Base-by-base conservation (phyloP, 2,113 vertebrate species). In the Neofelis nebulosa region DNA sequence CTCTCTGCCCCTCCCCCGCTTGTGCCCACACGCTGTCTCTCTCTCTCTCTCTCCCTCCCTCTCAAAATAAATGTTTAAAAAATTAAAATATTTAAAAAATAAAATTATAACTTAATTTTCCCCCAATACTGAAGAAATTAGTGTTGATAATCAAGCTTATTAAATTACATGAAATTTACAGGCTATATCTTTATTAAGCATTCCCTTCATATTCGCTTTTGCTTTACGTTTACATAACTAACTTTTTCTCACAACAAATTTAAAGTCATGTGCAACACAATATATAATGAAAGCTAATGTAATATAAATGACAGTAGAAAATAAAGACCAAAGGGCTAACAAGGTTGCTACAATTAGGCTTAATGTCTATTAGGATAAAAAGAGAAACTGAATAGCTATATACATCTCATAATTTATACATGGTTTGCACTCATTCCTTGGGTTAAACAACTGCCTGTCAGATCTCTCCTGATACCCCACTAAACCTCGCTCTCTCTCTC, bases 81-180 rank as follows among this genome's bases (percentile, higher is more conserved):
- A 61, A 61, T 61, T 61, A 8, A 61, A 61, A 61, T 23, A 61
- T 61, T 61, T 3, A 61, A 61, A 61, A 61, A 61, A 61, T 23
- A 23, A 61, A 61, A 61, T 9, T 61, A 61, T 61, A 61, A 61
- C 18, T 65, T 71, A 85, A 21, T 76, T 82, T 52, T 31, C 14
- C 3, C n/a, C 11, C 23, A 65, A 63, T 15, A 65, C 25, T 87
- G 3, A 15, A 96, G 68, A 92, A 81, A 68, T 61, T 82, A 45
- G 89, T 74, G 48, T 7, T 7, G 25, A 65, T 65, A 95, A 45
- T 45, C 45, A 45, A 45, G 50, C 7, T 82, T 93, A 55, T 63
- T 69, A 74, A 95, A 36, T 93, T 7, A 86, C 5, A 81, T 19
- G 45, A 85, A 66, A 85, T 96, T 85, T 27, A 96, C 21, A 84